Conservation (phyloP, 2,113 vertebrate species). For the Scomber japonicus region DNA sequence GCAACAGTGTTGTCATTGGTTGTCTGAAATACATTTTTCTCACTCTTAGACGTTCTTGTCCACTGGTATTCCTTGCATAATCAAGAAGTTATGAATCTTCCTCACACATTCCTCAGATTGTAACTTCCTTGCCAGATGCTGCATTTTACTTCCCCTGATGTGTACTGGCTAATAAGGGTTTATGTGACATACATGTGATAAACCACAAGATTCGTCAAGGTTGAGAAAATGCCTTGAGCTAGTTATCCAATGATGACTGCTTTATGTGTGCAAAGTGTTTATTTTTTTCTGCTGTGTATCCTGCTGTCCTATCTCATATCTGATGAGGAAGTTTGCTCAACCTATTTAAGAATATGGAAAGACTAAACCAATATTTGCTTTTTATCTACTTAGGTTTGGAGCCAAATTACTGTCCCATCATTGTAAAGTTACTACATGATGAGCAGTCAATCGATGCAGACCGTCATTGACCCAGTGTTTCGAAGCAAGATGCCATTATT, state of each 20-base stretch:
- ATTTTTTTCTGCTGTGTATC: not conserved
- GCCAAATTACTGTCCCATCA: slow-evolving; percentile 29
- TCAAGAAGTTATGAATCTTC: not conserved
- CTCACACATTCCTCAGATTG: slow-evolving; percentile 1
- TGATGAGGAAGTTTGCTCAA: not conserved
- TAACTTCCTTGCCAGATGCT: slow-evolving; percentile 13
- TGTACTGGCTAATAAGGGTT: slow-evolving; percentile 2
- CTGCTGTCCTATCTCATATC: not conserved
- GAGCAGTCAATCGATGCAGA: slow-evolving; percentile 84
- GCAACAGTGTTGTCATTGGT: not conserved
- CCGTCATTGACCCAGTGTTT: slow-evolving; percentile 75
- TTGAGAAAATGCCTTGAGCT: slow-evolving; percentile 16
- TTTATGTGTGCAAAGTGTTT: not conserved
- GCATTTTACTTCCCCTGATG: slow-evolving; percentile 12
- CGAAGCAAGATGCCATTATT: slow-evolving; percentile 86
- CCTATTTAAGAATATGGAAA: not conserved
- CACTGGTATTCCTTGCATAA: not conserved
- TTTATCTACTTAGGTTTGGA: slow-evolving; percentile 63
- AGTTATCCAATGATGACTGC: slow-evolving; percentile 4
- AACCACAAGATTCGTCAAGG: slow-evolving; percentile 9
- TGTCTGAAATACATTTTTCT: not conserved
- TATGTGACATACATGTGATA: slow-evolving; percentile 48
- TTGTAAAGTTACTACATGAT: slow-evolving; percentile 75
- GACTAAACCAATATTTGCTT: slow-evolving; percentile 17
- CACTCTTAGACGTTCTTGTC: not conserved